A percentile compares a stretch with the other conserved stretches of the same genome.
Conservation (phyloP, 2,888 invertebrate species). For the Tiliacea aurago region DNA sequence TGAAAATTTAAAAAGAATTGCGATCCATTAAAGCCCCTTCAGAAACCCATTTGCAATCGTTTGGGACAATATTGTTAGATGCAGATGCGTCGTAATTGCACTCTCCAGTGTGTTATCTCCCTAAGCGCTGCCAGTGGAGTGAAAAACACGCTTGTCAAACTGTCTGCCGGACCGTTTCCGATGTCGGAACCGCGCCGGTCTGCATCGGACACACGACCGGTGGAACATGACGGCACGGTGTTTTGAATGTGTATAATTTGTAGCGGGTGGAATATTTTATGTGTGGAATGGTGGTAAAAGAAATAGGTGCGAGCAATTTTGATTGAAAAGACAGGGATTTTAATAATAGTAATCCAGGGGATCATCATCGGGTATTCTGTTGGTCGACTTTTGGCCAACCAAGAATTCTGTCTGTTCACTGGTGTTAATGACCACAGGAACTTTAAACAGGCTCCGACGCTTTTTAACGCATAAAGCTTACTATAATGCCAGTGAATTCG, state of each 20-base stretch:
- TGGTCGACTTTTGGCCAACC: neutral
- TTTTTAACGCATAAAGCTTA: no score
- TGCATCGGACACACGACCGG: conserved; percentile 65
- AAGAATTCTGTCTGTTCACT: neutral
- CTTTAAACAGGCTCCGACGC: no score
- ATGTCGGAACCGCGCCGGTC: conserved; percentile 69
- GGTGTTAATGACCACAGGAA: neutral
- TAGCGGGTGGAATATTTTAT: neutral
- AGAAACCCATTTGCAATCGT: conserved; percentile 62
- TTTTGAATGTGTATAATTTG: conserved; percentile 13
- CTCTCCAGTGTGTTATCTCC: conserved; percentile 62
- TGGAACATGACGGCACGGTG: conserved; percentile 7
- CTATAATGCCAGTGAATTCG: no score
- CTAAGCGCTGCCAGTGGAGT: conserved; percentile 66
- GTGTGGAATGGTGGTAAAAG: no score
- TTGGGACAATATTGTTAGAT: conserved; percentile 63
- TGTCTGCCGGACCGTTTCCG: conserved; percentile 74
- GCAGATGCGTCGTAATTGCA: conserved; percentile 63
- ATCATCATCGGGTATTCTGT: neutral
- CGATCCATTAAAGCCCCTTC: conserved; percentile 50
- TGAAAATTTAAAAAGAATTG: conserved; percentile 50
- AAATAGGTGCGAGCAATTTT: neutral
- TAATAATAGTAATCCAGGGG: neutral
- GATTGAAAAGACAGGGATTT: neutral
- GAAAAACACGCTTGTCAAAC: conserved; percentile 84